Evolutionary conservation across 92 coral and sea anemone genomes (phyloP).

Genomic region (Zoanthus gigantus): DNA sequence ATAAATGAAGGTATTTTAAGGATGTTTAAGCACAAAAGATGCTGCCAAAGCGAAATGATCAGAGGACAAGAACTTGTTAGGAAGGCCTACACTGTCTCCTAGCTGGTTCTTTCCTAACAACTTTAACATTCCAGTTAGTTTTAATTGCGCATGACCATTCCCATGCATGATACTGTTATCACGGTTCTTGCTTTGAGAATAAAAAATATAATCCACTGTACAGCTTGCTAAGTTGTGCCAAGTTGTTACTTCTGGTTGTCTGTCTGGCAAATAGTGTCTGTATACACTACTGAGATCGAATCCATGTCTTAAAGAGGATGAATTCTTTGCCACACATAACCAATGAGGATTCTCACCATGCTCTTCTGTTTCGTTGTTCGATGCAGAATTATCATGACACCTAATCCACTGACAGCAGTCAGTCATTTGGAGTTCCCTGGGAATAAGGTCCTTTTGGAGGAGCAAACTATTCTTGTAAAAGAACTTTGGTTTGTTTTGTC

Average conservation of each 20-base stretch:
- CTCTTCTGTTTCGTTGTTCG: neutral
- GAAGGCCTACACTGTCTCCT: slow-evolving; percentile 64
- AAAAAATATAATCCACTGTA: slow-evolving; percentile 90
- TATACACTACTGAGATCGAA: slow-evolving; percentile 85
- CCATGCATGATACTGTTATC: slow-evolving; percentile 41
- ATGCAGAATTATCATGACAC: neutral
- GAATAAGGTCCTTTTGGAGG: slow-evolving; percentile 74
- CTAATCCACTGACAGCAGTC: slow-evolving; percentile 54
- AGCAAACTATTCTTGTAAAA: slow-evolving; percentile 35
- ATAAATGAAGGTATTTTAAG: no score
- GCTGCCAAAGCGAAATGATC: slow-evolving; percentile 89
- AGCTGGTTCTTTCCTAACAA: slow-evolving; percentile 69
- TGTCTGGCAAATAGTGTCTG: slow-evolving; percentile 62
- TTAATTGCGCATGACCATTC: slow-evolving; percentile 60
- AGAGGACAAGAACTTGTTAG: slow-evolving; percentile 84
- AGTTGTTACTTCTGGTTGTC: slow-evolving; percentile 85
- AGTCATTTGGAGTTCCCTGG: slow-evolving; percentile 76
- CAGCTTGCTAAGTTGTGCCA: slow-evolving; percentile 83
- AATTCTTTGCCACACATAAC: slow-evolving; percentile 4
- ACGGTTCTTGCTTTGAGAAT: slow-evolving; percentile 39
- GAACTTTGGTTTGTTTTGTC: slow-evolving; percentile 69
- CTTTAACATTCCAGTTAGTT: slow-evolving; percentile 74
- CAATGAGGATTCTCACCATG: neutral
- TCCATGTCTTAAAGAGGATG: slow-evolving; percentile 46
- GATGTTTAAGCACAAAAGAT: slow-evolving; percentile 69